These are phyloP conservation scores for Bilobella aurantiaca DNA, from an alignment of 1,140 invertebrate species.

Conservation along the genomic window DNA sequence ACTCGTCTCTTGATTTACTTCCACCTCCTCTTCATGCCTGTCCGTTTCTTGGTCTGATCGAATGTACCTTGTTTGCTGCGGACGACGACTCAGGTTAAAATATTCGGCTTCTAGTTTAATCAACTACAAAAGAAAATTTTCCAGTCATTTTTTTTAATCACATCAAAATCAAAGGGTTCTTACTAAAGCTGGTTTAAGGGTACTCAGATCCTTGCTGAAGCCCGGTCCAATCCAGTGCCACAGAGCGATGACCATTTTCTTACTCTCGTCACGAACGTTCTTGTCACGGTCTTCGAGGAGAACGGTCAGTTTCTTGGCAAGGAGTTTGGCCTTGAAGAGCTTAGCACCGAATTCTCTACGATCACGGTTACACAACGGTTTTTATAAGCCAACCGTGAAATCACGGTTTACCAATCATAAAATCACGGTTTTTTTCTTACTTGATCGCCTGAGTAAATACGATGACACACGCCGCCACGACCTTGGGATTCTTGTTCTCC, in stretches of 20 bases:
- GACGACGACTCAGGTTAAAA: too few relatives aligned
- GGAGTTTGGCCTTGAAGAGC: constrained; percentile 74
- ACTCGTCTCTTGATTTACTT: too few relatives aligned
- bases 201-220: constrained; percentile 72
- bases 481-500: constrained; percentile 92
- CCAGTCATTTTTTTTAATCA: too few relatives aligned
- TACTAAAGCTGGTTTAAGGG: constrained; percentile 72
- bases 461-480: constrained; percentile 71
- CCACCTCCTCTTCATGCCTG: too few relatives aligned
- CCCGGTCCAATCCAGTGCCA: constrained; percentile 83
- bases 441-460: constrained; percentile 62
- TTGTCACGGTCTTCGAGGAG: constrained; percentile 87
- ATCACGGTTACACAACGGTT: too few relatives aligned
- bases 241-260: constrained; percentile 77
- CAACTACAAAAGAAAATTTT: too few relatives aligned
- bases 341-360: constrained; percentile 81
- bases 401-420: too few relatives aligned
- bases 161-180: constrained; percentile 1
- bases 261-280: constrained; percentile 79
- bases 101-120: too few relatives aligned
- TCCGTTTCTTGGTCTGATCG: too few relatives aligned
- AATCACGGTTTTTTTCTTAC: constrained; percentile 37
- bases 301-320: constrained; percentile 74
- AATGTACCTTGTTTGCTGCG: too few relatives aligned
- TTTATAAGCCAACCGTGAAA: too few relatives aligned